Base-by-base conservation (phyloP, 2,797 vertebrate genomes). In the Sebastes miniatus region DNA sequence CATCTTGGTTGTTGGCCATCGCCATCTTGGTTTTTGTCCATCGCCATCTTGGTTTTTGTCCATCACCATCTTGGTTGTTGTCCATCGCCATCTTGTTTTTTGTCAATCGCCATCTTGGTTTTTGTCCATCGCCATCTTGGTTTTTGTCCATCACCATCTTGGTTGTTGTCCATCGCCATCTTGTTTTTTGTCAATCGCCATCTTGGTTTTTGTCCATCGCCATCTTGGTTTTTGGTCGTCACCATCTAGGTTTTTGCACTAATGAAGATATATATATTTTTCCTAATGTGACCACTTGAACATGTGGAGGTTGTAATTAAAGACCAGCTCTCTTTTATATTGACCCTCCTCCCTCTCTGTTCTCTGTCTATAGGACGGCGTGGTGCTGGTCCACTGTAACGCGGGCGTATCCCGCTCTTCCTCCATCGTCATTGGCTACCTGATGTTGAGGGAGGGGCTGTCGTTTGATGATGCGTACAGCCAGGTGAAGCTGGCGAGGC, bases 371-470 rank as follows among this genome's bases (percentile, higher is more conserved):
- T n/a, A 99, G 98, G 94, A 81, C 7, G 97, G 97, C 0, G 96
- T 97, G 74, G 96, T 96, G 14, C 93, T 99, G 82, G 96, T 99
- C 76, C 98, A 99, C 89, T 99, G 98, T 47, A 99, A 99, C 2
- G 98, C 98, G 2, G 98, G 98, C 10, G 96, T 99, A 52, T 99
- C 98, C 3, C 97, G 98, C 68, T 96, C 97, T 10, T 94, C 97
- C 0, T 96, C 98, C 22, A 64, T 99, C 43, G 93, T 96, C 79
- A 97, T 97, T 54, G 98, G 97, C 54, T 98, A 98, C 92, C 92
- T 99, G 66, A 99, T 99, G 96, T 77, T 93, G 80, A 95, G 88
- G 52, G 96, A 99, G 89, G 90, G 94, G 91, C 96, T 98, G 31
- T 83, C 84, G 14, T 98, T 99, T 87, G 90, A 96, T 2, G 96